Conservation (phyloP, 35 echinoderm and acorn worm genomes). For the Apostichopus japonicus region DNA sequence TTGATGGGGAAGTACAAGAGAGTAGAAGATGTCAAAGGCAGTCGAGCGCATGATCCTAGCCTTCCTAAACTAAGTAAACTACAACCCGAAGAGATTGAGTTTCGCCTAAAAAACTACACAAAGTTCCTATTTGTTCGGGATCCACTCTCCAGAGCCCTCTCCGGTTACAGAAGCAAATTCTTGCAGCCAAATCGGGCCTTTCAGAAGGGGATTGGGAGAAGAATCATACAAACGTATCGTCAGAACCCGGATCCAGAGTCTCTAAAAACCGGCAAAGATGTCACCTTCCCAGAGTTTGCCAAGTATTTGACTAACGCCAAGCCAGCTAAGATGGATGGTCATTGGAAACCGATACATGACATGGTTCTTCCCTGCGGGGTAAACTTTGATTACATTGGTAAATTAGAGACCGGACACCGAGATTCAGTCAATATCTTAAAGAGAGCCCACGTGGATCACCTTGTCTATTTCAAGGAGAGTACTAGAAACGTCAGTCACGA, state of each 20-base stretch:
- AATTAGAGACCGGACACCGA: conserved; percentile 73
- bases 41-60: conserved; percentile 67
- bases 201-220: conserved; percentile 48
- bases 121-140: conserved; percentile 90
- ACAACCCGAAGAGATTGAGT: conserved; percentile 68
- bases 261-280: conserved; percentile 53
- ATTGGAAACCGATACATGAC: conserved; percentile 82
- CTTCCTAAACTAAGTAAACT: conserved; percentile 70
- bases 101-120: conserved; percentile 80
- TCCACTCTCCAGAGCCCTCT: conserved; percentile 81
- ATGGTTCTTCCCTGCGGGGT: conserved; percentile 79
- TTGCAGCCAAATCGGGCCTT: conserved; percentile 46
- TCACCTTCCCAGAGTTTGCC: conserved; percentile 84
- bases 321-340: conserved; percentile 68
- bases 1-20: conserved; percentile 85
- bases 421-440: conserved; percentile 82
- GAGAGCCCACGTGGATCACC: conserved; percentile 72
- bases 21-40: conserved; percentile 79
- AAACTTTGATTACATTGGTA: conserved; percentile 85
- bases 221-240: conserved; percentile 70
- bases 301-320: conserved; percentile 51
- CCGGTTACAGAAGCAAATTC: conserved; percentile 92
- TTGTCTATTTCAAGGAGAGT: conserved; percentile 70
- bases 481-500: conserved; percentile 62
- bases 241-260: conserved; percentile 52